These are phyloP conservation scores for Grammomys surdaster DNA, from an alignment of 2,113 vertebrate species.

Conservation along the genomic window DNA sequence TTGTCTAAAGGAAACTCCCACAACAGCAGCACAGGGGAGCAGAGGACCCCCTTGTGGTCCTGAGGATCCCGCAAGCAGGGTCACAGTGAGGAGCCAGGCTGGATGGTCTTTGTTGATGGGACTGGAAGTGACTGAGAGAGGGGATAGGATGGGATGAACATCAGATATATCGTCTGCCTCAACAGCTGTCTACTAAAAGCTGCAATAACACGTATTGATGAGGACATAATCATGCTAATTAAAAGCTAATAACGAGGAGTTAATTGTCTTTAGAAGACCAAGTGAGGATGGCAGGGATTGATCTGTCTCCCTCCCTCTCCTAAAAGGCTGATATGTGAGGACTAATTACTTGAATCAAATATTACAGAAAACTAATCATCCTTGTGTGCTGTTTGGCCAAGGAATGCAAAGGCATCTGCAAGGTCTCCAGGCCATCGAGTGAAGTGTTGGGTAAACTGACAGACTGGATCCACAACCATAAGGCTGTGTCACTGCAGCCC, in stretches of 20 bases:
- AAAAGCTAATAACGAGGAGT: slow-evolving; percentile 90
- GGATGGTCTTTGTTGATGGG: background rate
- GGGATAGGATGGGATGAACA: background rate
- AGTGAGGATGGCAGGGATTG: slow-evolving; percentile 84
- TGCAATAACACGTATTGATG: slow-evolving; percentile 87
- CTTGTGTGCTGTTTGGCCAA: slow-evolving; percentile 41
- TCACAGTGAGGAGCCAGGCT: too few relatives aligned
- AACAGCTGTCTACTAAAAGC: slow-evolving; percentile 89
- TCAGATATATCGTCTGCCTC: background rate
- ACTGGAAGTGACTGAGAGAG: background rate
- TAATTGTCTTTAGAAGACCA: slow-evolving; percentile 90
- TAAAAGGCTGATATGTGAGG: slow-evolving; percentile 83
- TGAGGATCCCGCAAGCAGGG: background rate
- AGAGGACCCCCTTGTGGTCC: background rate
- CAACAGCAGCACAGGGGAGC: background rate
- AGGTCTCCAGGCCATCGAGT: background rate
- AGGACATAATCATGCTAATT: slow-evolving; percentile 90
- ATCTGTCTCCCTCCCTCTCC: slow-evolving; percentile 83
- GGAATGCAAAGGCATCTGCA: background rate
- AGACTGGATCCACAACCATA: too few relatives aligned
- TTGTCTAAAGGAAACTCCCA: background rate
- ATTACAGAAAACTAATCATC: slow-evolving; percentile 83
- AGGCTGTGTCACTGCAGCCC: background rate
- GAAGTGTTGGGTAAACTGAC: too few relatives aligned
- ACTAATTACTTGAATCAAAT: slow-evolving; percentile 88